Evolutionary conservation across 1,140 invertebrate species (phyloP).

Genomic region (Holcopasites calliopsidis): DNA sequence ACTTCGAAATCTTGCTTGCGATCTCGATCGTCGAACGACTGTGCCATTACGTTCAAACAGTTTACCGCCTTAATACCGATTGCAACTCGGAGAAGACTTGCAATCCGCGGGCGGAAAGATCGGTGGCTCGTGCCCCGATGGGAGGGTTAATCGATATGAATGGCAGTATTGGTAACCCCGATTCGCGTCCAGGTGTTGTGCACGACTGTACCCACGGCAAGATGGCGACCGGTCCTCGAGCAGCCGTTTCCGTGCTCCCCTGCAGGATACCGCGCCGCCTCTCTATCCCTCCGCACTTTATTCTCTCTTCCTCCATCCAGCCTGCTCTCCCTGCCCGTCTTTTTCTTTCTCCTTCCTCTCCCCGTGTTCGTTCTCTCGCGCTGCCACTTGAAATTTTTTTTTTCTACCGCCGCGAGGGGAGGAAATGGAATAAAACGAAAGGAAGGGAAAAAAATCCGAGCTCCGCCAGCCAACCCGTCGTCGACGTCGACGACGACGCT

Average conservation of each 20-base stretch:
- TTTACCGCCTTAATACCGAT: too few relatives aligned
- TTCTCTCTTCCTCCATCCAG: slow-evolving; percentile 31
- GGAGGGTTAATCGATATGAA: slow-evolving; percentile 49
- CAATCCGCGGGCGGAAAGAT: slow-evolving; percentile 8
- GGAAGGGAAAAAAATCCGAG: slow-evolving; percentile 63
- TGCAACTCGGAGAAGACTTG: too few relatives aligned
- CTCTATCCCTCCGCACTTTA: not conserved
- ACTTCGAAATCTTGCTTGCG: too few relatives aligned
- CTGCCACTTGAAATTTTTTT: slow-evolving; percentile 65
- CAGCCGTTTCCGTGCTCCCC: slow-evolving; percentile 69
- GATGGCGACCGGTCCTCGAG: slow-evolving; percentile 72
- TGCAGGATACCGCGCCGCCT: slow-evolving; percentile 48
- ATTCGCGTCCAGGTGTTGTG: slow-evolving; percentile 65
- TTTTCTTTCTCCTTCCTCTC: slow-evolving; percentile 40
- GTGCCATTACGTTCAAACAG: not conserved
- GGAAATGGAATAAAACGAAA: slow-evolving; percentile 67
- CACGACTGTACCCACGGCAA: slow-evolving; percentile 71
- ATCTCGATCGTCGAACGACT: not conserved
- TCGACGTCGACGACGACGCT: slow-evolving; percentile 36
- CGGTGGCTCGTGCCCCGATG: not conserved
- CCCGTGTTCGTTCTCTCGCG: slow-evolving; percentile 53
- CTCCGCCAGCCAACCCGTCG: slow-evolving; percentile 49
- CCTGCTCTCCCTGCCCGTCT: slow-evolving; percentile 34
- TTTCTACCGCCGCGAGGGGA: slow-evolving; percentile 63
- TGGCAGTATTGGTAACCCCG: slow-evolving; percentile 53